Evolutionary conservation across 2,113 vertebrate species (phyloP), one percentile per base, ranked within the genome.

Genomic region (Podarcis cretensis): DNA sequence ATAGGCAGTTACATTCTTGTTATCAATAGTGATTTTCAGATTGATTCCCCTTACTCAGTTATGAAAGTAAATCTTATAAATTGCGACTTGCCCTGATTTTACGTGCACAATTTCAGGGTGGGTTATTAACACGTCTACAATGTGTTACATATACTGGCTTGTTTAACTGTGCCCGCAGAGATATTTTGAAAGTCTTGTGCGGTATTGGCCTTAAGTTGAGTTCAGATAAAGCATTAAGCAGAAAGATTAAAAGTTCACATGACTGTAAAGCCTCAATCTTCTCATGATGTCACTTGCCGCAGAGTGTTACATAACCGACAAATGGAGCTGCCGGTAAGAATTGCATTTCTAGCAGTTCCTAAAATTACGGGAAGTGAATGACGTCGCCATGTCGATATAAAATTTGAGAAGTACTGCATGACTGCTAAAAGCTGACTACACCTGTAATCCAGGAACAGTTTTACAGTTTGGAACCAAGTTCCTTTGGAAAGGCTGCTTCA

Each of bases 221-320:
- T 85, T 66, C 65, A 84, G 90, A 80, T 32, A 83, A 89, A 74
- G 35, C 48, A 9, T 54, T 89, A 94, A 94, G 35, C 78, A 40
- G n/a, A 77, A 94, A 91, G 93, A 93, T 94, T 89, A 91, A 85
- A 86, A 63, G 76, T 37, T 84, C 86, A 18, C 4, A 0, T 79
- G 91, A 74, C 88, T 90, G 77, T 88, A 87, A 54, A 91, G 87
- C 81, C 63, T 25, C 89, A 91, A n/a, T 91, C 90, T 92, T 84
- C 77, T 93, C 4, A 0, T 92, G 92, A 84, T 87, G 77, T 90
- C 74, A 66, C 74, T 92, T 86, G 63, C 83, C 89, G 82, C 0
- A 0, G 40, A 65, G 81, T 40, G 68, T 94, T 94, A 91, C 6
- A 1, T 95, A 92, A 94, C 21, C 65, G 76, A 35, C 91, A 43